Base-by-base conservation (phyloP, 2,888 invertebrate genomes). In the Dendrolimus pini region DNA sequence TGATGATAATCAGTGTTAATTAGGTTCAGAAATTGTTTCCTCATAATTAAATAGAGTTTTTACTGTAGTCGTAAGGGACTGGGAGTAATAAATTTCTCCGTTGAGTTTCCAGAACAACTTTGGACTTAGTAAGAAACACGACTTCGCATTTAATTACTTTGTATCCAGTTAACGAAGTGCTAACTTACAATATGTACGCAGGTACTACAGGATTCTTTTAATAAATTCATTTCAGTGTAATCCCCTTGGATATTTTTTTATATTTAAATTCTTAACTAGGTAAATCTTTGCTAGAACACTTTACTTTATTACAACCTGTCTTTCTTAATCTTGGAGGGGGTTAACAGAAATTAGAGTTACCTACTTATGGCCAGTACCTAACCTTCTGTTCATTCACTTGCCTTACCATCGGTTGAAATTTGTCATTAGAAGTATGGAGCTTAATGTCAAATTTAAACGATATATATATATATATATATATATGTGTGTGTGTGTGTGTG, bases 131-230 rank as follows among this genome's bases (percentile, higher is more conserved):
- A 80, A 78, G 74, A 70, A 78, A 77, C 74, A 72, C 72, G 71
- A 70, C 69, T 78, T 78, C 71, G 67, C 71, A 72, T 78, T 81
- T 85, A 85, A 86, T 85, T 85, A 85, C 80, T 81, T 82, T 77
- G 83, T 80, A 75, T 77, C 78, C 72, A 67, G 75, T 78, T 82
- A 83, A 85, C 77, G 75, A 80, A 83, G 79, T 79, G 80, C 77
- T 80, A 79, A 83, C 77, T 80, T 67, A 75, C 72, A 74, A 78
- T 78, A 75, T 75, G 71, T 77, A 78, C 75, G 72, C 73, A 73
- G 66, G 71, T 70, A 47, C 68, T 68, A 68, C 67, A 58, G 57
- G 62, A 58, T 58, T 59, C 63, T 58, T 67, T 72, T 71, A 65
- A 71, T 71, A 69, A 75, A 72, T 75, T 70, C 63, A 64, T 71